These are phyloP conservation scores for Percopsis omiscomaycus DNA, from an alignment of 2,797 vertebrate species.

Conservation along the genomic window DNA sequence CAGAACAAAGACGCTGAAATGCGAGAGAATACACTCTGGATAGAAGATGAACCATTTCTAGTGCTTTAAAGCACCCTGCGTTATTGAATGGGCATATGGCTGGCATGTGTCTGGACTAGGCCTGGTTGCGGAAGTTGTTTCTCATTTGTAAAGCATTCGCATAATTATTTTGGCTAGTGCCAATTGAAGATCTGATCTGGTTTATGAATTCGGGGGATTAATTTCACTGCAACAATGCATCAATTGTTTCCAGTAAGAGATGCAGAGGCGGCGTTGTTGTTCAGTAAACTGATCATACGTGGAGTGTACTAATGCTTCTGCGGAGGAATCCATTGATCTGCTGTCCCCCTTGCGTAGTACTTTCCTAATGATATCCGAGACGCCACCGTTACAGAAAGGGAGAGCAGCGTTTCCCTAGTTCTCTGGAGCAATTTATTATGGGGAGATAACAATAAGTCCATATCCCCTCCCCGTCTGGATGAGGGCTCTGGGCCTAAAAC, in stretches of 20 bases:
- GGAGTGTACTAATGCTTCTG: slow-evolving; percentile 81
- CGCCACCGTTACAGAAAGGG: slow-evolving; percentile 75
- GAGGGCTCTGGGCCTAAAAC: slow-evolving; percentile 72
- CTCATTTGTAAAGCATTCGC: slow-evolving; percentile 71
- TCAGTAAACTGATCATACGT: slow-evolving; percentile 88
- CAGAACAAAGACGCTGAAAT: too few species aligned
- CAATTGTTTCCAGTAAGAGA: slow-evolving; percentile 88
- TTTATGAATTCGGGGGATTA: slow-evolving; percentile 90
- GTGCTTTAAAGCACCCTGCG: slow-evolving; percentile 29
- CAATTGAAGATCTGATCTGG: slow-evolving; percentile 87
- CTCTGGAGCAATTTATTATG: slow-evolving; percentile 82
- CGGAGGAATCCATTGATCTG: slow-evolving; percentile 86
- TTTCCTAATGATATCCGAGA: slow-evolving; percentile 87
- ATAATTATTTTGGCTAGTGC: slow-evolving; percentile 73
- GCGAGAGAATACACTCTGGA: slow-evolving; percentile 37
- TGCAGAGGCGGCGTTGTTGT: slow-evolving; percentile 67
- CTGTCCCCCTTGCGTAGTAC: slow-evolving; percentile 78
- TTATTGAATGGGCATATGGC: slow-evolving; percentile 45
- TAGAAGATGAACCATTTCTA: slow-evolving; percentile 40
- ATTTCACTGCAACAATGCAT: slow-evolving; percentile 90
- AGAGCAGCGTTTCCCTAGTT: slow-evolving; percentile 65
- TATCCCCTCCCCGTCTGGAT: slow-evolving; percentile 62
- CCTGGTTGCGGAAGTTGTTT: slow-evolving; percentile 56
- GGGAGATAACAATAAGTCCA: slow-evolving; percentile 84
- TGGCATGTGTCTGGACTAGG: slow-evolving; percentile 36